Evolutionary conservation across 2,113 vertebrate genomes (phyloP), one percentile per base, ranked within the genome.

Genomic region (Hemiscyllium ocellatum): DNA sequence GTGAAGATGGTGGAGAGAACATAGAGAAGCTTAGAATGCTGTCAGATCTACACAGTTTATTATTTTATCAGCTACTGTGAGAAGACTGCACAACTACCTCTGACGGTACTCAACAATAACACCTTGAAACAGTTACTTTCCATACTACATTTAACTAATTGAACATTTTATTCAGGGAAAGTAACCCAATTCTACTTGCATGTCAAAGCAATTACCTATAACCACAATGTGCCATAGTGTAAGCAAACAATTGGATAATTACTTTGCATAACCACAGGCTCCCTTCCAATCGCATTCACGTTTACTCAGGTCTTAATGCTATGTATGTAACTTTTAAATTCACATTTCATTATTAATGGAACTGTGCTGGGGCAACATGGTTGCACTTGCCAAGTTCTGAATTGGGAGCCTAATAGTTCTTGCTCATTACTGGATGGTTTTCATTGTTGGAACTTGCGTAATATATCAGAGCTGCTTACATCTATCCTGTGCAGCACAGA

Each of bases 251-350:
- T 26, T 68, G 3, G 42, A 76, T 95, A 52, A 76, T 95, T 76
- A 95, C 69, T 72, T 95, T 95, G 94, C 68, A 70, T 95, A 95
- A 95, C 37, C 12, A 95, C 33, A 47, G 94, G 47, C 42, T 76
- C 68, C 20, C 93, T 94, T 69, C 13, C 8, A 72, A 52, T 26
- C 52, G 42, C 42, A 95, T 95, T 76, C 72, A 15, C 42, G 76
- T 68, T 47, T 94, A 47, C 66, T 94, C 37, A 61, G 15, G 69
- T 68, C 66, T 94, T 47, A 72, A 56, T 72, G 72, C 94, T 52
- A 72, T 52, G 94, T 29, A 95, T 76, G 94, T 95, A 69, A 95
- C 69, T 72, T 52, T 52, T 70, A 37, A 17, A 47, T 76, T 95
- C 69, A 76, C 42, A 52, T 26, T 69, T 13, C 42, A 95, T 76